A percentile compares a stretch with the other conserved stretches of the same genome.
phyloP scores from a whole-genome alignment of 2,888 invertebrate genomes.

The Drosophila hamatofila region DNA sequence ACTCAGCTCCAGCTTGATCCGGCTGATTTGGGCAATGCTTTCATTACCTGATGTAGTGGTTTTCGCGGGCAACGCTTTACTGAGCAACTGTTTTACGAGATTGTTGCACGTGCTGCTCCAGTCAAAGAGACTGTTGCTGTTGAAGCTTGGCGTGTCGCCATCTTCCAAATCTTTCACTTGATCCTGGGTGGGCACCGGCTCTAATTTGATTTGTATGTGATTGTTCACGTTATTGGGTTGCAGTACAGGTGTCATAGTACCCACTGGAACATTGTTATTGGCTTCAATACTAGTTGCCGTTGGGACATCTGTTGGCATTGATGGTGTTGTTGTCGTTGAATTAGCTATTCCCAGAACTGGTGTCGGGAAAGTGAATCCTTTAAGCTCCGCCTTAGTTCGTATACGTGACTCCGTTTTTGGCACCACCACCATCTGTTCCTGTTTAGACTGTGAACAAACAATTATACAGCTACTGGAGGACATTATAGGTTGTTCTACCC shows the following conservation, averaged over 20 bases:
- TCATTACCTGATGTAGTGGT: neutral
- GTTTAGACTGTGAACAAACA: slow-evolving; percentile 24
- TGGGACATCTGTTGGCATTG: neutral
- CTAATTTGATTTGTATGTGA: slow-evolving; percentile 68
- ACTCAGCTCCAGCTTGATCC: slow-evolving; percentile 60
- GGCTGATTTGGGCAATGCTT: neutral
- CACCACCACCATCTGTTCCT: slow-evolving; percentile 17
- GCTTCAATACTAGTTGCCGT: neutral
- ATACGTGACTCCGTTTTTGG: slow-evolving; percentile 86
- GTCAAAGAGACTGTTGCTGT: slow-evolving; percentile 60
- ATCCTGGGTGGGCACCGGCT: slow-evolving; percentile 36
- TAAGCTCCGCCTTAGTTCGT: slow-evolving; percentile 94
- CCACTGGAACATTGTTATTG: neutral
- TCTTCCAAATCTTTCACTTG: slow-evolving; percentile 57
- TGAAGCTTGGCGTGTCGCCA: slow-evolving; percentile 33
- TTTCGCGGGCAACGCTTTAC: slow-evolving; percentile 77
- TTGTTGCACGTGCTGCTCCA: slow-evolving; percentile 92
- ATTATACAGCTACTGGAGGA: slow-evolving; percentile 17
- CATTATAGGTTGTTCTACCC: slow-evolving; percentile 15
- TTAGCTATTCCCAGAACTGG: slow-evolving; percentile 54
- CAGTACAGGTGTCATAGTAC: slow-evolving; percentile 31
- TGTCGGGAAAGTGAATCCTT: slow-evolving; percentile 86
- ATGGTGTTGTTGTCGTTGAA: slow-evolving; percentile 34
- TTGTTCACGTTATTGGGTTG: slow-evolving; percentile 46
- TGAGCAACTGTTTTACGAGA: slow-evolving; percentile 91